Conservation (phyloP, 2,113 vertebrate species). For the Phalacrocorax pelagicus region DNA sequence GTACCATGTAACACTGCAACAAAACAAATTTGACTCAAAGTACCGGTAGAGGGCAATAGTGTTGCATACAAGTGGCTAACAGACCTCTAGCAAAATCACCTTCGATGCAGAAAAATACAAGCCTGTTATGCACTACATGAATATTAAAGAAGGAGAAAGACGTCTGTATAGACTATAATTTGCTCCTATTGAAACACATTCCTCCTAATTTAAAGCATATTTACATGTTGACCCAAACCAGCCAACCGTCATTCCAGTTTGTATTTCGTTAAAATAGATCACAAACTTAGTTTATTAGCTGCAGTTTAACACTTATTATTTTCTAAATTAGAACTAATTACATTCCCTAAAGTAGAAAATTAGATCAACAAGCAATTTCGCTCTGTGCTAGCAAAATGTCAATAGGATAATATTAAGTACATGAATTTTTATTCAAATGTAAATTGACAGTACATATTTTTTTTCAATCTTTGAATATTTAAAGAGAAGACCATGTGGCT, state of each 20-base stretch:
- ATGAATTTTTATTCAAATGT: constrained; percentile 46
- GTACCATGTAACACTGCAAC: neutral
- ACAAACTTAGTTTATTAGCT: constrained; percentile 57
- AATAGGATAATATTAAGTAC: constrained; percentile 49
- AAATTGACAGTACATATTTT: neutral
- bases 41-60: constrained; percentile 70
- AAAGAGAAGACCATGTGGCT: neutral
- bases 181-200: neutral
- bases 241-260: neutral
- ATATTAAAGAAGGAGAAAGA: constrained; percentile 20
- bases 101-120: neutral
- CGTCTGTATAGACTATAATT: constrained; percentile 1
- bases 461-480: neutral
- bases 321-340: constrained; percentile 65
- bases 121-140: neutral
- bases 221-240: constrained; percentile 25
- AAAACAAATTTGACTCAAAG: neutral
- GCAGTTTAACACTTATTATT: constrained; percentile 50
- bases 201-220: constrained; percentile 14
- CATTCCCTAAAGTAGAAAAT: constrained; percentile 60
- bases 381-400: constrained; percentile 42
- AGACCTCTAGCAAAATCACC: neutral
- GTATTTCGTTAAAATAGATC: constrained; percentile 10
- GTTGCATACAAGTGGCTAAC: neutral
- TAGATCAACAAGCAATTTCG: constrained; percentile 52